Conservation (phyloP, 1,140 invertebrate genomes). For the Vollenhovia emeryi region DNA sequence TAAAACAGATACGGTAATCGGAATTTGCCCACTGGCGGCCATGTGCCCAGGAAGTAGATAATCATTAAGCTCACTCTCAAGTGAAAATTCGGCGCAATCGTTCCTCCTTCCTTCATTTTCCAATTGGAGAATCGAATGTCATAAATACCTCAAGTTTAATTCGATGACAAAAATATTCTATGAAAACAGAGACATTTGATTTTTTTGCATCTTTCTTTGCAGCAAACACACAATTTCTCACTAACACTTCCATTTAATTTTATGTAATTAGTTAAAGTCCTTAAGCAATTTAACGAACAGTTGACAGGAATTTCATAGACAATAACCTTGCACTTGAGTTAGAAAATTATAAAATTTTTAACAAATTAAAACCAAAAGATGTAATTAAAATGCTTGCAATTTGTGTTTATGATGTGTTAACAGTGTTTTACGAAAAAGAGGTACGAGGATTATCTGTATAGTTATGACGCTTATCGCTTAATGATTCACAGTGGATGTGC, state of each 20-base stretch:
- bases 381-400: not conserved
- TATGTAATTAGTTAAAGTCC: not conserved
- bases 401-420: not conserved
- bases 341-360: not conserved
- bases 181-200: not conserved
- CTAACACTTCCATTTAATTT: not conserved
- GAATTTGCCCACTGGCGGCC: slow-evolving; percentile 60
- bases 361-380: not conserved
- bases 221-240: not conserved
- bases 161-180: not conserved
- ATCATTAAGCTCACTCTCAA: slow-evolving; percentile 67
- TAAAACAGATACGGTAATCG: slow-evolving; percentile 66
- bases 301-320: not conserved
- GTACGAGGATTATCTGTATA: not conserved
- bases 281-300: not conserved
- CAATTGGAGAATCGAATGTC: not conserved
- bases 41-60: slow-evolving; percentile 74
- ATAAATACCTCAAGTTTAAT: not conserved
- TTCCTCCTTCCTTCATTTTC: slow-evolving; percentile 12
- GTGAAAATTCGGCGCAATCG: slow-evolving; percentile 70
- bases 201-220: not conserved
- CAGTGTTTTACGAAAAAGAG: not conserved
- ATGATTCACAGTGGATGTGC: not conserved
- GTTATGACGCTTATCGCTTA: not conserved
- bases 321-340: not conserved